A percentile compares a stretch with the other conserved stretches of the same genome.
phyloP scores from a whole-genome alignment of 2,113 vertebrate species.

The Uropsilus gracilis region DNA sequence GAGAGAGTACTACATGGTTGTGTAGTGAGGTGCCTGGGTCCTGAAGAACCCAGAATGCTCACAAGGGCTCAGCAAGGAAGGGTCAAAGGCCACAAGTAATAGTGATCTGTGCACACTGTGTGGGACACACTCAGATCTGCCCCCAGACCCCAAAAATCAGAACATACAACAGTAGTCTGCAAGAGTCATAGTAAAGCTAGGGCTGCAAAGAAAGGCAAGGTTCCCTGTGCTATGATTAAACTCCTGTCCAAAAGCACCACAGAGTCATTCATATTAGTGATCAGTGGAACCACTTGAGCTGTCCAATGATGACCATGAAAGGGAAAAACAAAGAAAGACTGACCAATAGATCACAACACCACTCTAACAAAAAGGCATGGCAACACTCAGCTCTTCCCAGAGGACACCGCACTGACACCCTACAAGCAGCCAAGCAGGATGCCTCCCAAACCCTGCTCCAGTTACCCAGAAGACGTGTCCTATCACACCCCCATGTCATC shows the following conservation, averaged over 20 bases:
- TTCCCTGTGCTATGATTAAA: constrained; percentile 67
- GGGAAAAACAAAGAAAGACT: background rate
- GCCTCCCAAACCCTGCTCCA: background rate
- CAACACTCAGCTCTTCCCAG: fast-evolving
- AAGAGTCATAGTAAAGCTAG: background rate
- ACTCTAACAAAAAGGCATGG: background rate
- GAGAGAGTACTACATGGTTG: background rate
- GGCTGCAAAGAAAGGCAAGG: background rate
- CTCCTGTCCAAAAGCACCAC: constrained; percentile 63
- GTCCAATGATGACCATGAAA: constrained; percentile 10
- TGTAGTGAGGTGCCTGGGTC: background rate
- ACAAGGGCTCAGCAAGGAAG: background rate
- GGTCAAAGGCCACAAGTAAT: background rate
- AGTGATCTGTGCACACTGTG: no score
- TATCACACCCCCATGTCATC: fast-evolving
- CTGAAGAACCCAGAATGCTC: constrained; percentile 66
- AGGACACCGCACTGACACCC: no score
- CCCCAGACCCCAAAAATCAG: background rate
- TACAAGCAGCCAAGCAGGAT: background rate
- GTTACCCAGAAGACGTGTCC: background rate
- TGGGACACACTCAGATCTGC: background rate
- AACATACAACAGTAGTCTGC: background rate
- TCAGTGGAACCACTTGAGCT: constrained; percentile 3
- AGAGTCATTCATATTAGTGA: constrained; percentile 63
- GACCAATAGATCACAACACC: background rate